phyloP scores from a whole-genome alignment of 2,888 invertebrate species.

The Apoda limacodes region DNA sequence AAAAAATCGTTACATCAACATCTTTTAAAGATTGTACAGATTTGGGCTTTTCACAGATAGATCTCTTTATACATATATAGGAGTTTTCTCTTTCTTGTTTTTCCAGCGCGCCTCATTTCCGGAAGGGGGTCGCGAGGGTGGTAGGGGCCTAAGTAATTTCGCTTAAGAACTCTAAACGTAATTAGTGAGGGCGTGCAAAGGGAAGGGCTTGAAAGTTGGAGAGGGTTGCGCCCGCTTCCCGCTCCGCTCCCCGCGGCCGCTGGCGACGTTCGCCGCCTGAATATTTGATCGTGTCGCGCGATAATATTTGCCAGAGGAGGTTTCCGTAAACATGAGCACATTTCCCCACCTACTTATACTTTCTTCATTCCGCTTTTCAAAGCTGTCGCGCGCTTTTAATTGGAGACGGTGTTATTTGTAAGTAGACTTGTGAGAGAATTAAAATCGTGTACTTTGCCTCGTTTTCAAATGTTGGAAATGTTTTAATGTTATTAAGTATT shows the following conservation, averaged over 20 bases:
- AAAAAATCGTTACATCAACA: slow-evolving; percentile 69
- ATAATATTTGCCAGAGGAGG: slow-evolving; percentile 67
- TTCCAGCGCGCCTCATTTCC: slow-evolving; percentile 68
- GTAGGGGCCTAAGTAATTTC: slow-evolving; percentile 75
- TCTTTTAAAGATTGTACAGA: slow-evolving; percentile 67
- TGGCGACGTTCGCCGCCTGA: slow-evolving; percentile 55
- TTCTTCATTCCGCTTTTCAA: slow-evolving; percentile 55
- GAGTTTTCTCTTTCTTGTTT: slow-evolving; percentile 66
- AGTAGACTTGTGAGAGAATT: slow-evolving; percentile 65
- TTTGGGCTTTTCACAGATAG: slow-evolving; percentile 60
- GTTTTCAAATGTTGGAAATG: slow-evolving; percentile 49
- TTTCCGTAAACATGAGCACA: slow-evolving; percentile 65
- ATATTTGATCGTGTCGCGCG: slow-evolving; percentile 69
- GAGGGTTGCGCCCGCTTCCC: slow-evolving; percentile 67
- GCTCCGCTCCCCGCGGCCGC: slow-evolving; percentile 25
- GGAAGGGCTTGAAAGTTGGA: slow-evolving; percentile 73
- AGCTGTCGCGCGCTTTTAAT: slow-evolving; percentile 64
- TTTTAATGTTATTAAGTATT: slow-evolving; percentile 56
- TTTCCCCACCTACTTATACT: slow-evolving; percentile 58
- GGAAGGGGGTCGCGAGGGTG: slow-evolving; percentile 52
- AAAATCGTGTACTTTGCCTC: slow-evolving; percentile 54
- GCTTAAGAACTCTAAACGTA: slow-evolving; percentile 78
- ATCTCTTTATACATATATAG: slow-evolving; percentile 54
- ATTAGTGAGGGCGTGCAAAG: slow-evolving; percentile 75
- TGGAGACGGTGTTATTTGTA: slow-evolving; percentile 58